Evolutionary conservation across 2,113 vertebrate genomes (phyloP).

Genomic region (Noctilio leporinus): DNA sequence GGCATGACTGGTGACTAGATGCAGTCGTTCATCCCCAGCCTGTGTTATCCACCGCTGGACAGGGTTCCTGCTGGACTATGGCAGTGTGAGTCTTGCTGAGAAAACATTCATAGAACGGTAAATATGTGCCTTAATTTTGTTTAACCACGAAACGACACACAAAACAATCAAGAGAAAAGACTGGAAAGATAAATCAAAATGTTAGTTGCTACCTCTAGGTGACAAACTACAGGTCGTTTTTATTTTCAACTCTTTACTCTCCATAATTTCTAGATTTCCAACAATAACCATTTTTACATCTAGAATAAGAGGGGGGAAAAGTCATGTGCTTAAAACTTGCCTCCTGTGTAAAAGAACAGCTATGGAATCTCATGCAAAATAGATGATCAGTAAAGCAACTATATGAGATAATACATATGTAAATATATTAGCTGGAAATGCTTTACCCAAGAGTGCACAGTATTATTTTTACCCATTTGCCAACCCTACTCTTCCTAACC

Average conservation of each 20-base stretch:
- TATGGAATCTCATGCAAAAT: slow-evolving; percentile 8
- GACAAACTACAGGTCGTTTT: not conserved
- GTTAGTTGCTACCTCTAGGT: not conserved
- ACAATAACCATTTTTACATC: not conserved
- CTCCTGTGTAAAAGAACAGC: not conserved
- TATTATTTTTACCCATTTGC: not conserved
- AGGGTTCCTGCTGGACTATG: not conserved
- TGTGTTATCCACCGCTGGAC: not conserved
- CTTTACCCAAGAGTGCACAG: not conserved
- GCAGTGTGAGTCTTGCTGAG: not conserved
- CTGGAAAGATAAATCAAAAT: not conserved
- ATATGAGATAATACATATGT: not conserved
- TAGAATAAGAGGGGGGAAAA: not conserved
- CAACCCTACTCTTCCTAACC: not conserved
- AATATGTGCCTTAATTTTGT: not conserved
- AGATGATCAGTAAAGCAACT: not conserved
- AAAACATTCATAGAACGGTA: not conserved
- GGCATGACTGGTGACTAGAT: not conserved
- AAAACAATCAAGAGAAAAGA: not conserved
- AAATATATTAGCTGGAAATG: slow-evolving; percentile 31
- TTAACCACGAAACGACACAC: not conserved
- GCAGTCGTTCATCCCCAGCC: not conserved
- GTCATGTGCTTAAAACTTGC: not conserved
- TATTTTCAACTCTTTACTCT: not conserved
- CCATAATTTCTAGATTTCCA: not conserved